Evolutionary conservation across 2,888 invertebrate genomes (phyloP), one percentile per base, ranked within the genome.

Genomic region (Agriotes lineatus): DNA sequence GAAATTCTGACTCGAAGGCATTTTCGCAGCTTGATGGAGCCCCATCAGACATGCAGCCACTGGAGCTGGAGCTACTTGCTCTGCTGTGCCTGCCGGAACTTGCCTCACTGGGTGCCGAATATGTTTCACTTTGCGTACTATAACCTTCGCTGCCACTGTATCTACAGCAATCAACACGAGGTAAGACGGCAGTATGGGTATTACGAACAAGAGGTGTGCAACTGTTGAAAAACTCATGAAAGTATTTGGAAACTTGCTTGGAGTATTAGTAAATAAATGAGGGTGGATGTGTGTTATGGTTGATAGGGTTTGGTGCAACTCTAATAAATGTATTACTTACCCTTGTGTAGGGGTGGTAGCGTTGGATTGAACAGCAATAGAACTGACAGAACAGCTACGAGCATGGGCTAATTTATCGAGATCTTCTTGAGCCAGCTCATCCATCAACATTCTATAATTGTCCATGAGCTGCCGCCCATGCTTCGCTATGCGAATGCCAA

Each of bases 401-500:
- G 94, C 93, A 74, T 93, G 91, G 0, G 94, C 94, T 72, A 94
- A 86, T 75, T 92, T 89, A 78, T 94, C 94, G 67, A 94, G 84
- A 81, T 95, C 94, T 76, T 94, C 94, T 78, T 94, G 93, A 0
- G 93, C 93, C 39, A 96, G 85, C 79, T 96, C 96, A 75, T 96
- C 95, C 70, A 95, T 89, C 14, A 96, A 85, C 1, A 89, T 88
- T 68, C 96, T 91, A 83, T 96, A 95, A 82, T 96, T 97, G 73
- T 95, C 95, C 87, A 95, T 89, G 69, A 97, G 82, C 79, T 93
- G 93, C 73, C 91, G 89, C 61, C 95, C 95, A 76, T 94, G 92
- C 87, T 99, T 99, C 35, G 97, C 97, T 72, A 99, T 93, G 67
- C 99, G 88, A 83, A 99, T 96, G n/a, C 96, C 97, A 2, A 93